Evolutionary conservation across 92 coral and sea anemone genomes (phyloP).

Genomic region (Galaxea fascicularis): DNA sequence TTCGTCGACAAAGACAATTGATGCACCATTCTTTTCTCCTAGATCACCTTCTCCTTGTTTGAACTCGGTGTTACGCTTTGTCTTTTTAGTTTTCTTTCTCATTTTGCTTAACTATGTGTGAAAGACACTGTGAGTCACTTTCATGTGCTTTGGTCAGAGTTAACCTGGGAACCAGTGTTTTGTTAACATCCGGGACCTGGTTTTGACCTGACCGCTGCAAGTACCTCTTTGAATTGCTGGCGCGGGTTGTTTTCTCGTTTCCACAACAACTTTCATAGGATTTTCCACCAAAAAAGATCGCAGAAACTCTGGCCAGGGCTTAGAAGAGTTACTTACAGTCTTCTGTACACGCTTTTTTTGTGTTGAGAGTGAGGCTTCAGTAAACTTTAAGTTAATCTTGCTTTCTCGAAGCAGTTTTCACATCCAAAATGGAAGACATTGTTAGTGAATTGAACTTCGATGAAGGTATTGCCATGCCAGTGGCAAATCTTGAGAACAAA

Average conservation of each 20-base stretch:
- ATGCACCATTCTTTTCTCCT: background rate
- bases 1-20: background rate
- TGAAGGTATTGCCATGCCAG: slow-evolving; percentile 99
- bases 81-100: slow-evolving; percentile 8
- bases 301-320: background rate
- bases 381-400: background rate
- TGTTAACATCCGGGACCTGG: slow-evolving; percentile 36
- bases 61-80: background rate
- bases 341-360: background rate
- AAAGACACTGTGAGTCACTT: no score
- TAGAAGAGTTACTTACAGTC: background rate
- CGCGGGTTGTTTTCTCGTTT: slow-evolving; percentile 72
- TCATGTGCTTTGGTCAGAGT: no score
- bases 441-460: slow-evolving; percentile 91
- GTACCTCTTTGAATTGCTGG: slow-evolving; percentile 32
- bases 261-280: slow-evolving; percentile 81
- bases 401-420: background rate
- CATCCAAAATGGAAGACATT: slow-evolving; percentile 87
- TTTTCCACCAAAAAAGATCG: background rate
- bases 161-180: background rate
- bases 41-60: background rate
- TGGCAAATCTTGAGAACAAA: slow-evolving; percentile 91
- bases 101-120: background rate
- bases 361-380: background rate
- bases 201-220: slow-evolving; percentile 36